Percentiles rank a stretch among this genome's conserved stretches.
phyloP scores from a whole-genome alignment of 2,888 invertebrate genomes.

The Nomada ruficornis region DNA sequence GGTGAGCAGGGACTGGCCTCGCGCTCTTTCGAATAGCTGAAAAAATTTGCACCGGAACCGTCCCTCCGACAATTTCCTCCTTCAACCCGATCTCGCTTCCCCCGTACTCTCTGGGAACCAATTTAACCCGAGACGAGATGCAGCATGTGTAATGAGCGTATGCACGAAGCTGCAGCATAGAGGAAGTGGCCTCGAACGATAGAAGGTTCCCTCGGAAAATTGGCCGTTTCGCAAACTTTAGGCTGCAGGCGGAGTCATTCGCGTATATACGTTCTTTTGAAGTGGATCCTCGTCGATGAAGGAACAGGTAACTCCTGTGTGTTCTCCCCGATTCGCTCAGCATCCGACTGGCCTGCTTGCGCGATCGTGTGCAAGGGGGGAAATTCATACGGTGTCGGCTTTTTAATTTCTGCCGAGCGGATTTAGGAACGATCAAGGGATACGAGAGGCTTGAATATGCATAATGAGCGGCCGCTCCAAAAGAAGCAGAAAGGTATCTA shows the following conservation, averaged over 20 bases:
- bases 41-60: slow-evolving; percentile 29
- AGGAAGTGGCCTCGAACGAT: slow-evolving; percentile 27
- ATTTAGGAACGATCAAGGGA: slow-evolving; percentile 44
- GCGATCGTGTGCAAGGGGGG: not conserved
- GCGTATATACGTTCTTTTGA: slow-evolving; percentile 4
- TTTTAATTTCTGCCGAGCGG: slow-evolving; percentile 45
- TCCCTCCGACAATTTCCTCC: slow-evolving; percentile 54
- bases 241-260: not conserved
- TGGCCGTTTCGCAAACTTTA: slow-evolving; percentile 34
- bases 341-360: not conserved
- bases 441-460: slow-evolving; percentile 21
- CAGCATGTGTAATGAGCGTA: slow-evolving; percentile 52
- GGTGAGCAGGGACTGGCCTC: not conserved
- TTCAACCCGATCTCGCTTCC: slow-evolving; percentile 17
- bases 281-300: not conserved
- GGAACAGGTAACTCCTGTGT: not conserved
- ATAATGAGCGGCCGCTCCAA: slow-evolving; percentile 46
- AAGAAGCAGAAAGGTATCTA: slow-evolving; percentile 63
- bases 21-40: slow-evolving; percentile 13
- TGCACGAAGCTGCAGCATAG: slow-evolving; percentile 30
- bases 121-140: slow-evolving; percentile 39
- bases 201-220: slow-evolving; percentile 36
- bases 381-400: slow-evolving; percentile 16
- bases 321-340: not conserved
- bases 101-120: slow-evolving; percentile 38